phyloP scores from a whole-genome alignment of 2,888 invertebrate genomes.

The Leucophora obtusa region DNA sequence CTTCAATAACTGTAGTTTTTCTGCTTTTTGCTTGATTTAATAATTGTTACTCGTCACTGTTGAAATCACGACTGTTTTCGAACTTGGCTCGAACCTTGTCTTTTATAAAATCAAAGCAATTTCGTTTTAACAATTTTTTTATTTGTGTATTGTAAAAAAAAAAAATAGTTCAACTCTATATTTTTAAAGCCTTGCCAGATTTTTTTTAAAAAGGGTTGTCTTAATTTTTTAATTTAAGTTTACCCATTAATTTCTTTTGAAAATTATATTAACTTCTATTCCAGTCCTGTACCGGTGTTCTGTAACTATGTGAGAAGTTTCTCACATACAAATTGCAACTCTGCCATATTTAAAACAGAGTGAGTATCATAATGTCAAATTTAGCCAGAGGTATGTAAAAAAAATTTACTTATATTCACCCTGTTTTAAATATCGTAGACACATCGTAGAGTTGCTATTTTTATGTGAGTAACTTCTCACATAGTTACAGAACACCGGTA shows the following conservation, averaged over 20 bases:
- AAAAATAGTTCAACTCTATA: conserved; percentile 34
- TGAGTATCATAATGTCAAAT: no score
- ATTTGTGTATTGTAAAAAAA: conserved; percentile 19
- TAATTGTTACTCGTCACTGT: conserved; percentile 67
- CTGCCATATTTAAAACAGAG: no score
- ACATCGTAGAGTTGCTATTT: no score
- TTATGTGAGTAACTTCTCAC: no score
- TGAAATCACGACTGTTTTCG: conserved; percentile 72
- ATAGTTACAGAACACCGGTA: no score
- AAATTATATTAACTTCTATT: no score
- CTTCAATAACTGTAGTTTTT: conserved; percentile 23
- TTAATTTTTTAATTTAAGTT: neutral
- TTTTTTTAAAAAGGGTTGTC: neutral
- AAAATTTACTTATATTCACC: no score
- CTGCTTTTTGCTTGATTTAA: conserved; percentile 13
- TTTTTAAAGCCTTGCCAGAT: conserved; percentile 32
- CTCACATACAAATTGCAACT: no score
- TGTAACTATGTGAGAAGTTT: no score
- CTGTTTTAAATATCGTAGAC: no score
- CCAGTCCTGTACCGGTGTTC: no score
- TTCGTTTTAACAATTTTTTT: conserved; percentile 52
- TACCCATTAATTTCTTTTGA: neutral
- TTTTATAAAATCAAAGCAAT: conserved; percentile 71
- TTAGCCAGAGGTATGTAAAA: no score
- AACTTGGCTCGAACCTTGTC: conserved; percentile 72